A percentile compares a stretch with the other conserved stretches of the same genome.
Conservation (phyloP, 2,113 vertebrate species). For the Peromyscus polionotus region DNA sequence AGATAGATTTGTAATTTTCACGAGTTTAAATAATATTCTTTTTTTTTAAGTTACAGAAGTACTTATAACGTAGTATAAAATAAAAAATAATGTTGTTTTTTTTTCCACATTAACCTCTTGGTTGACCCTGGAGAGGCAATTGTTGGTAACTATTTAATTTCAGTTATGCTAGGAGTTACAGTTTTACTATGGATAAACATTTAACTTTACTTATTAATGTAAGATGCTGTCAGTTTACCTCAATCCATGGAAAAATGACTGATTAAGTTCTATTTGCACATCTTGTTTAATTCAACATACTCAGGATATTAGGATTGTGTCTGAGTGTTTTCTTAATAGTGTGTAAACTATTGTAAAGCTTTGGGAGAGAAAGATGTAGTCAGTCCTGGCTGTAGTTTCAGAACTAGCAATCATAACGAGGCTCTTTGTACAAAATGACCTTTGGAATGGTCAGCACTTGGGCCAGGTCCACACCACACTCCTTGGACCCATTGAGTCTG, state of each 20-base stretch:
- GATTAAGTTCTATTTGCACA: background rate
- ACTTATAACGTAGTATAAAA: background rate
- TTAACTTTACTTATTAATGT: conserved; percentile 59
- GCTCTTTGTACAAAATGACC: background rate
- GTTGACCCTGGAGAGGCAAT: conserved; percentile 4
- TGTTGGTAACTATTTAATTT: conserved; percentile 51
- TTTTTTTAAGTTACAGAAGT: conserved; percentile 37
- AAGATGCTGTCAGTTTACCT: background rate
- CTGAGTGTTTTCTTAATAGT: background rate
- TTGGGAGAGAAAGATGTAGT: background rate
- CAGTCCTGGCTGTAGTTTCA: background rate
- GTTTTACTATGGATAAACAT: conserved; percentile 54
- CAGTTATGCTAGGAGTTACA: background rate
- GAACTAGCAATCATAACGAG: background rate
- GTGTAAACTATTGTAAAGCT: background rate
- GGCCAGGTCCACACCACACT: background rate
- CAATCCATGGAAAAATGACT: background rate
- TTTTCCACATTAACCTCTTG: conserved; percentile 34
- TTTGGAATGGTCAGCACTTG: background rate
- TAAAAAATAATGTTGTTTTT: background rate
- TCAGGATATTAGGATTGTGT: background rate
- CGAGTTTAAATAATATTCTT: background rate
- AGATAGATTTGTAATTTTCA: conserved; percentile 12
- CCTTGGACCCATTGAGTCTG: background rate
- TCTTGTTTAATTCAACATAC: conserved; percentile 16